Conservation (phyloP, 2,797 vertebrate species). For the Pseudocheirus occidentalis region DNA sequence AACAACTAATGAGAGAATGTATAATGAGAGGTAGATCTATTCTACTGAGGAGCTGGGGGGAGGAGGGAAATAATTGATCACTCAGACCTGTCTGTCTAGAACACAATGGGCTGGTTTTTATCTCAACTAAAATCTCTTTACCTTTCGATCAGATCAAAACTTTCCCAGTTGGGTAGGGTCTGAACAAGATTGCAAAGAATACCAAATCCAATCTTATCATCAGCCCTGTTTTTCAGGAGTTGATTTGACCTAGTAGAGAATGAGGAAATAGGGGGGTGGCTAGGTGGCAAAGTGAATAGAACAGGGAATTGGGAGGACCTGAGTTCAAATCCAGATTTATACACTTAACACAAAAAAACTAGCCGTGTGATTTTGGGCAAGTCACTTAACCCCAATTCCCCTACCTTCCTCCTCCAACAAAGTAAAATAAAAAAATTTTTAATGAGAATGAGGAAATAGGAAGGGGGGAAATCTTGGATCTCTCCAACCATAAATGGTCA, state of each 20-base stretch:
- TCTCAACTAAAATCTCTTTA: not conserved
- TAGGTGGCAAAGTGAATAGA: too few relatives aligned
- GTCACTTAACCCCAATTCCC: too few relatives aligned
- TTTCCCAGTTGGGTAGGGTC: not conserved
- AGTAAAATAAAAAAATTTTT: too few relatives aligned
- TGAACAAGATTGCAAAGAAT: not conserved
- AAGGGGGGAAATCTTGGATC: not conserved
- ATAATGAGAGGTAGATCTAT: not conserved
- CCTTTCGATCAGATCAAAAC: not conserved
- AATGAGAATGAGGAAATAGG: not conserved
- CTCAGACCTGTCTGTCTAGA: not conserved
- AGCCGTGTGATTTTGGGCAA: too few relatives aligned
- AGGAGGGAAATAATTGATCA: not conserved
- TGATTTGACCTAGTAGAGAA: not conserved
- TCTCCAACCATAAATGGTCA: not conserved
- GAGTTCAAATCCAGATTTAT: too few relatives aligned
- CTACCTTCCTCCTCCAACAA: too few relatives aligned
- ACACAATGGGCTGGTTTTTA: not conserved
- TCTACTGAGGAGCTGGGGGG: not conserved
- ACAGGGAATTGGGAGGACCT: too few relatives aligned
- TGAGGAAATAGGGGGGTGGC: too few relatives aligned
- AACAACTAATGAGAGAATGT: not conserved
- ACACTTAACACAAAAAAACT: too few relatives aligned
- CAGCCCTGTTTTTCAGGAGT: not conserved
- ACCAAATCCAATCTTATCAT: not conserved